Conservation (phyloP, 2,797 vertebrate species). For the Tiaroga cobitis region DNA sequence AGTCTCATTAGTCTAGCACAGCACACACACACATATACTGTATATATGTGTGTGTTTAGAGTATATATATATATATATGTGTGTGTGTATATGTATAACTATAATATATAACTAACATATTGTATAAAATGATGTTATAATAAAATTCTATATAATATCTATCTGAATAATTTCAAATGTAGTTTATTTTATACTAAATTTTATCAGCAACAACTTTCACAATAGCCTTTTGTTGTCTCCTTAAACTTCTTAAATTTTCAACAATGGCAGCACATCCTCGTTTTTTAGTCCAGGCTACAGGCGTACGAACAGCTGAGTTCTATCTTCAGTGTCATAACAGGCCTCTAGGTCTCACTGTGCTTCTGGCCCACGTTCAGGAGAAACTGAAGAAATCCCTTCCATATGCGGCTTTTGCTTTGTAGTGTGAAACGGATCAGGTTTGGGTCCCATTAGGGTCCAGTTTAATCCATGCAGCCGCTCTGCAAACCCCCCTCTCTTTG, state of each 20-base stretch:
- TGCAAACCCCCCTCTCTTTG: background rate
- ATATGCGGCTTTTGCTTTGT: constrained; percentile 65
- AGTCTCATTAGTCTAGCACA: no score
- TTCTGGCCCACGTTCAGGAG: constrained; percentile 52
- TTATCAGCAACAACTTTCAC: background rate
- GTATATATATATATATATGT: no score
- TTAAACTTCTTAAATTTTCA: background rate
- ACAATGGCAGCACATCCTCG: background rate
- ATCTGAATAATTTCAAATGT: background rate
- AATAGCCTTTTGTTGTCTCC: background rate
- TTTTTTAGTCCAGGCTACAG: background rate
- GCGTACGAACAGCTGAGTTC: constrained; percentile 55
- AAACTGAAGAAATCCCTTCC: constrained; percentile 62
- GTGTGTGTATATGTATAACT: no score
- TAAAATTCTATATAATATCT: no score
- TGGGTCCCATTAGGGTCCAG: constrained; percentile 46
- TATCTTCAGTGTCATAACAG: constrained; percentile 61
- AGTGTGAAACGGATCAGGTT: constrained; percentile 62
- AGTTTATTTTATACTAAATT: background rate
- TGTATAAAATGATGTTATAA: no score
- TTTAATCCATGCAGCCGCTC: constrained; percentile 48
- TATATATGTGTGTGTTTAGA: no score
- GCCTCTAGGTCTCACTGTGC: constrained; percentile 48
- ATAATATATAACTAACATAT: no score
- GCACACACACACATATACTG: no score